Base-by-base conservation (phyloP, 2,888 invertebrate genomes). In the Sericinus montela region DNA sequence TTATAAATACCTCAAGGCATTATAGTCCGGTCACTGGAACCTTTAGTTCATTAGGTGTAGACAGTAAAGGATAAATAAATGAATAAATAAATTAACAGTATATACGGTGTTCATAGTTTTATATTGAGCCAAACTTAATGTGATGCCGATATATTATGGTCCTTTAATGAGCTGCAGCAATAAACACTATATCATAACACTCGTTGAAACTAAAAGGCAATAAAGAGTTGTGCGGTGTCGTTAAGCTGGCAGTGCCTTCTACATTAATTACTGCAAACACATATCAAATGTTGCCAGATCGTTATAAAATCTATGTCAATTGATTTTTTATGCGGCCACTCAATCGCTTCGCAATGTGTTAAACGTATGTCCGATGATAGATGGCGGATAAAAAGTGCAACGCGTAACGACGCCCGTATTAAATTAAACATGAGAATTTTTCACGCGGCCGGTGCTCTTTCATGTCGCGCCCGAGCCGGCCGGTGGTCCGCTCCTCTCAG, bases 351-450 rank as follows among this genome's bases (percentile, higher is more conserved):
- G n/a, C 19, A 38, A 39, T 10, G 19, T 14, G 16, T 38, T 7
- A 32, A 45, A 13, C 30, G 30, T 16, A 41, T 32, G 10, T 30
- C 30, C 6, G 14, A 4, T 7, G 30, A 36, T 45, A 15, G 7
- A 30, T 4, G 10, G 32, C n/a, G 11, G 10, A 19, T 19, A 45
- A 45, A 45, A 45, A 38, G 23, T 38, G 38, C 36, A 45, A 43
- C 9, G 13, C 11, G 11, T 1, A 32, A 32, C 7, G 5, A 32
- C 1, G 13, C n/a, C n/a, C 23, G 32, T 45, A 32, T 45, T 30
- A 38, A 29, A 32, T 45, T 30, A 38, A 29, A 45, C 37, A 38
- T 38, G 13, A 45, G 36, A 29, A 23, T 38, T 32, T 37, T 30
- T 30, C 30, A 19, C 11, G 38, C 45, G 19, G 32, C 32, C 28